Evolutionary conservation across 1,140 invertebrate species (phyloP).

Genomic region (Vanessa tameamea): DNA sequence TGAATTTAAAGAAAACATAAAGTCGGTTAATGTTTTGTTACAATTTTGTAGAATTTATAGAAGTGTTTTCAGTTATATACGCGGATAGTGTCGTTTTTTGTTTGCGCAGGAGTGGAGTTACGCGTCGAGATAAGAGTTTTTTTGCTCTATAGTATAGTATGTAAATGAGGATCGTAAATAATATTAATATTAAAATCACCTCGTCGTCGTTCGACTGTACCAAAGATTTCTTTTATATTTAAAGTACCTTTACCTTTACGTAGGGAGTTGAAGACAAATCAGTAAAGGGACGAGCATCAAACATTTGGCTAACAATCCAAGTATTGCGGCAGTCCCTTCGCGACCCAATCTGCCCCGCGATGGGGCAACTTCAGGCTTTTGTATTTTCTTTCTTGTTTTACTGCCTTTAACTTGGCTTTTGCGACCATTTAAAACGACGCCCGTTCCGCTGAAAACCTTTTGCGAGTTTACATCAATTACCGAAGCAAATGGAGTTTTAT

Average conservation of each 20-base stretch:
- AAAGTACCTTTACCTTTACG: background rate
- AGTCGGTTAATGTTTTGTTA: too few species aligned
- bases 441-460: background rate
- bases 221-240: too few species aligned
- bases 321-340: slow-evolving; percentile 1
- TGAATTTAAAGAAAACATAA: too few species aligned
- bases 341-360: slow-evolving; percentile 11
- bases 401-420: slow-evolving; percentile 8
- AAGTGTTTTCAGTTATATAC: too few species aligned
- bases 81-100: too few species aligned
- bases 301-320: slow-evolving; percentile 27
- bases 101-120: too few species aligned
- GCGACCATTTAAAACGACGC: background rate
- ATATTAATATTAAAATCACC: too few species aligned
- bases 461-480: slow-evolving; percentile 13
- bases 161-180: too few species aligned
- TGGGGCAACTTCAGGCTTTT: slow-evolving; percentile 12
- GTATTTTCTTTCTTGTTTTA: slow-evolving; percentile 14
- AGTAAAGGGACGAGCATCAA: slow-evolving; percentile 4
- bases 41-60: too few species aligned
- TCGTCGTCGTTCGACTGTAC: too few species aligned
- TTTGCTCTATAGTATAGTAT: too few species aligned
- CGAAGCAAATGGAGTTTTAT: background rate
- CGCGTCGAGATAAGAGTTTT: too few species aligned
- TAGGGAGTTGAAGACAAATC: background rate